Evolutionary conservation across 2,888 invertebrate species (phyloP), one percentile per base, ranked within the genome.

Genomic region (Selenia dentaria): DNA sequence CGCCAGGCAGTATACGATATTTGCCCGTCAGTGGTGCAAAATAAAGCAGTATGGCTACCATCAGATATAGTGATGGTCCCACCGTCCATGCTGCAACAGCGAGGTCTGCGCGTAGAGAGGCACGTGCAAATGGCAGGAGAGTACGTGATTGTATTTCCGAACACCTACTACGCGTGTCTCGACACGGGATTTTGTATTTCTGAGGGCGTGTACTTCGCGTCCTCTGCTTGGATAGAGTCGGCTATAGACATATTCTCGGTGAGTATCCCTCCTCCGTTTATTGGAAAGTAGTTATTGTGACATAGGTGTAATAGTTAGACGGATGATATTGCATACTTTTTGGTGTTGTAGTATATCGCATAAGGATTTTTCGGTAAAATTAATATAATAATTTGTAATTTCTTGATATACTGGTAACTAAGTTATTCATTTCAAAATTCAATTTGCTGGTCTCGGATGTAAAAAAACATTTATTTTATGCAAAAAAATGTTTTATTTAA

Each of bases 11-110:
- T 97, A 34, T 93, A 94, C 16, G 93, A 93, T 31, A 82, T 97
- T 39, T 95, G 96, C 39, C 98, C 98, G 0, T 94, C 94, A 1
- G 95, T 95, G 52, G 95, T 96, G 59, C 94, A 95, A 67, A 95
- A 96, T 62, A 96, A 96, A 72, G 92, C 93, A 0, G 93, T 97
- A 16, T 98, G 98, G 98, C 87, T 98, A 42, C 94, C 97, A 0
- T 96, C 97, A 0, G 98, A 98, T 75, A 96, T 97, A 3, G 94
- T 96, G 0, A 98, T 98, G 98, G 95, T 98, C 4, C 97, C 98
- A 2, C 98, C 98, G 0, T 92, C 92, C 38, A 84, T 95, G 61
- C 91, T 99, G 18, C 92, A 94, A 0, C 93, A 94, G 57, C 93
- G 95, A 36, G 95, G 95, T 0, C 96, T 98, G 0, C 94, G 95